Conservation (phyloP, 2,113 vertebrate genomes). For the Thamnaconus septentrionalis region DNA sequence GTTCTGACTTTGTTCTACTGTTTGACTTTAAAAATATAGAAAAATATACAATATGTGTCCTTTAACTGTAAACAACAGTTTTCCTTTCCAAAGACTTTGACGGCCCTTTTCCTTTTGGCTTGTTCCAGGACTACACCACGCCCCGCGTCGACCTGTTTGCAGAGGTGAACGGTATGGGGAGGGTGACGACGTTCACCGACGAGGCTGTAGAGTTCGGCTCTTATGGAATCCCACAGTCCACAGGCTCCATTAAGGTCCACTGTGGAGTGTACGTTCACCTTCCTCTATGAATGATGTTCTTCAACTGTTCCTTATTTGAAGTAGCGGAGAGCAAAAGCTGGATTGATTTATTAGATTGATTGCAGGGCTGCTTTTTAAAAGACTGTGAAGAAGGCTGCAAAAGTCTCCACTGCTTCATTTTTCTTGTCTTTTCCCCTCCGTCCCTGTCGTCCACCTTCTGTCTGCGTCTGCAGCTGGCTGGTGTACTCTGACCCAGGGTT, state of each 20-base stretch:
- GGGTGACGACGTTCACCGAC: conserved; percentile 82
- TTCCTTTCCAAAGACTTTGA: not conserved
- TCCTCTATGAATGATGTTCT: no score
- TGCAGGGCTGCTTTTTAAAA: no score
- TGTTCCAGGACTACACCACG: conserved; percentile 86
- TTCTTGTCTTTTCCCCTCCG: not conserved
- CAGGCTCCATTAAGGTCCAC: conserved; percentile 90
- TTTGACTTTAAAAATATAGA: not conserved
- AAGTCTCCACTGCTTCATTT: no score
- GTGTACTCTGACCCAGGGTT: conserved; percentile 91
- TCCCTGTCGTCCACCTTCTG: conserved; percentile 2
- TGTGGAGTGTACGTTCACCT: conserved; percentile 88
- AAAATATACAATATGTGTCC: not conserved
- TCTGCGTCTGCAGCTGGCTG: conserved; percentile 82
- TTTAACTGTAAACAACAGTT: not conserved
- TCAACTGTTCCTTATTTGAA: no score
- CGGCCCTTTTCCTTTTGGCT: not conserved
- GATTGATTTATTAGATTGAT: no score
- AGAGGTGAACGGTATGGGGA: conserved; percentile 86
- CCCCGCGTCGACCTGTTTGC: conserved; percentile 88
- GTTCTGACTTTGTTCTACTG: conserved; percentile 18
- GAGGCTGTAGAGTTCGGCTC: conserved; percentile 84
- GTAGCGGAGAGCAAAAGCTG: no score
- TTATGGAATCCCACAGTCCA: conserved; percentile 83
- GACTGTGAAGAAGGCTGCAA: no score